These are phyloP conservation scores for Neopipo cinnamomea DNA, from an alignment of 2,113 vertebrate genomes.

Conservation along the genomic window DNA sequence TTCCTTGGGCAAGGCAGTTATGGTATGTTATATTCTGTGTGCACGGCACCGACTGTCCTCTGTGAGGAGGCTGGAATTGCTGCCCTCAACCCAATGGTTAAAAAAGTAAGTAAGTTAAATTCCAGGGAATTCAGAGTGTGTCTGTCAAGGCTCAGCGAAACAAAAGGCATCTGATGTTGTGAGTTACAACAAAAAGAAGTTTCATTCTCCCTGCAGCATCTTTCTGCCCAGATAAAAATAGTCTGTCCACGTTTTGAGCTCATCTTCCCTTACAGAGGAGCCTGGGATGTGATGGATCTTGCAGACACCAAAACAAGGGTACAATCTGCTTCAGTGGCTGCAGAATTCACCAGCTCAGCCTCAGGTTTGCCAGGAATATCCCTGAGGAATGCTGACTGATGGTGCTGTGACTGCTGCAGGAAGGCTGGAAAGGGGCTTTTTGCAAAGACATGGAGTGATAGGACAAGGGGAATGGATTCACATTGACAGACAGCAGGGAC, in stretches of 20 bases:
- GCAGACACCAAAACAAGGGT: not conserved
- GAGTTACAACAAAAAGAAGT: not conserved
- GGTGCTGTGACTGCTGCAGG: not conserved
- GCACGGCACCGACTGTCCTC: rapidly evolving
- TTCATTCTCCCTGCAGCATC: not conserved
- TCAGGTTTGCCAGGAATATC: not conserved
- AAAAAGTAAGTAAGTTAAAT: not conserved
- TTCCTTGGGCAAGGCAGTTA: rapidly evolving
- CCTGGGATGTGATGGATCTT: not conserved
- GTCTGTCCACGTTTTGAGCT: not conserved
- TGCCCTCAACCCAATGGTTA: not conserved
- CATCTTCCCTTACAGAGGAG: not conserved
- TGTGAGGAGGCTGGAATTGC: rapidly evolving
- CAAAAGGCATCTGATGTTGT: not conserved
- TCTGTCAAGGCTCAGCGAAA: not conserved
- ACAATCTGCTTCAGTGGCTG: not conserved
- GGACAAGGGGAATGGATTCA: not conserved
- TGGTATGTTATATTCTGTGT: rapidly evolving
- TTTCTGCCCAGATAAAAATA: not conserved
- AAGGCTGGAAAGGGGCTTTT: not conserved
- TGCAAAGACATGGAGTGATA: not conserved
- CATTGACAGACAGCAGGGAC: too few relatives aligned
- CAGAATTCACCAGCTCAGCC: not conserved
- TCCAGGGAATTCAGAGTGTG: not conserved
- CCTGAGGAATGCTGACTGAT: not conserved